Conservation (phyloP, 2,113 vertebrate species). For the Bos indicus region DNA sequence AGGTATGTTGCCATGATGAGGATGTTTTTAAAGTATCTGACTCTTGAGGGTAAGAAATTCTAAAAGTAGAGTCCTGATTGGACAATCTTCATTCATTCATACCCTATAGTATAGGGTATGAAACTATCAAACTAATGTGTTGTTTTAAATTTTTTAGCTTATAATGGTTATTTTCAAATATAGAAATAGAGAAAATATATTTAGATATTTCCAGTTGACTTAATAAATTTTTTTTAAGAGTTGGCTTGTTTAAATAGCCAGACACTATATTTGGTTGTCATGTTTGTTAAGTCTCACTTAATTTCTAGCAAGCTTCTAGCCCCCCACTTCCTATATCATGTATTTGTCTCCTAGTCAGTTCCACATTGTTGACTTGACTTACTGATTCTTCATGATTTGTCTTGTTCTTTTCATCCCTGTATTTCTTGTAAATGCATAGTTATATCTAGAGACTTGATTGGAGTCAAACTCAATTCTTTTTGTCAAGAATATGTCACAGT, state of each 20-base stretch:
- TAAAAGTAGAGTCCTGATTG: not conserved
- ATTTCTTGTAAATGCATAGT: not conserved
- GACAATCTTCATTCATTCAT: not conserved
- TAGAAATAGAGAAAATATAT: slow-evolving; percentile 3
- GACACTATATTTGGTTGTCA: not conserved
- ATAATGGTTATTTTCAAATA: not conserved
- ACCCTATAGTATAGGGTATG: not conserved
- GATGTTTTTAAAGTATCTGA: not conserved
- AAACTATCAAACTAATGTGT: not conserved
- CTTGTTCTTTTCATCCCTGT: not conserved
- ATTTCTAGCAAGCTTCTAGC: not conserved
- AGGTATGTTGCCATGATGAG: not conserved
- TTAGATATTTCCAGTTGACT: not conserved
- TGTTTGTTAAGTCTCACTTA: not conserved
- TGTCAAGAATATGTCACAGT: not conserved
- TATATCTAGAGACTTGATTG: not conserved
- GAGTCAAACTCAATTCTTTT: not conserved
- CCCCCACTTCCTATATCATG: not conserved
- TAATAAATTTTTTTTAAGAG: not conserved
- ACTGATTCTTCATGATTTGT: not conserved
- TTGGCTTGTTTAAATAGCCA: not conserved
- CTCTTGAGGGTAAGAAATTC: not conserved
- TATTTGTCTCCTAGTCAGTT: not conserved
- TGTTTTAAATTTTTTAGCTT: not conserved
- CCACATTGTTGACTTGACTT: not conserved